phyloP scores from a whole-genome alignment of 2,113 vertebrate genomes.

The Hassar affinis region DNA sequence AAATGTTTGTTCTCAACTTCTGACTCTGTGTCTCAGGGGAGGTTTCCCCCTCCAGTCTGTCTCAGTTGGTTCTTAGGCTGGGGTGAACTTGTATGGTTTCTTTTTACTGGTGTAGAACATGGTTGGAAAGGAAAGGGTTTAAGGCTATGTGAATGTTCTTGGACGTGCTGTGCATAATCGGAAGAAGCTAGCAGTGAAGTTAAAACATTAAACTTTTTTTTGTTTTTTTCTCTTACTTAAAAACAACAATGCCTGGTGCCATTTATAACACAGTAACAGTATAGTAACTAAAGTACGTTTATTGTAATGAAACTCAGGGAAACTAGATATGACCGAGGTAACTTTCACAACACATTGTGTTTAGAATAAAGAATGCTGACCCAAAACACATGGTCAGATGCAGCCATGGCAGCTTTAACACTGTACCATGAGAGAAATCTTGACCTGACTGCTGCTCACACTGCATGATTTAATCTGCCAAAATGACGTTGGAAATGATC shows the following conservation, averaged over 20 bases:
- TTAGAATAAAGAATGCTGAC: neutral
- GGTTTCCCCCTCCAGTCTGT: neutral
- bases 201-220: neutral
- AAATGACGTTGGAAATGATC: neutral
- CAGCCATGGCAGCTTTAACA: neutral
- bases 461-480: neutral
- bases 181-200: neutral
- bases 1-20: slow-evolving; percentile 40
- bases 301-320: neutral
- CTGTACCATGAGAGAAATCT: neutral
- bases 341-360: neutral
- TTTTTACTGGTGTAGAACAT: neutral
- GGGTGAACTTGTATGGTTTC: neutral
- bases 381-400: neutral
- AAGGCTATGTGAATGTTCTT: neutral
- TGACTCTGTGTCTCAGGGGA: slow-evolving; percentile 27
- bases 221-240: neutral
- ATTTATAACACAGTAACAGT: neutral
- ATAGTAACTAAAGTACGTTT: neutral
- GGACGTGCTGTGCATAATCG: neutral
- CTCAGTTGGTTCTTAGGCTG: neutral
- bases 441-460: neutral
- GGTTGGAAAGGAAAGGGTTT: neutral
- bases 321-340: neutral
- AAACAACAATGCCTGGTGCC: neutral